A percentile compares a stretch with the other conserved stretches of the same genome.
These are phyloP conservation scores for Euphydryas editha DNA, from an alignment of 2,888 invertebrate genomes.

Conservation along the genomic window DNA sequence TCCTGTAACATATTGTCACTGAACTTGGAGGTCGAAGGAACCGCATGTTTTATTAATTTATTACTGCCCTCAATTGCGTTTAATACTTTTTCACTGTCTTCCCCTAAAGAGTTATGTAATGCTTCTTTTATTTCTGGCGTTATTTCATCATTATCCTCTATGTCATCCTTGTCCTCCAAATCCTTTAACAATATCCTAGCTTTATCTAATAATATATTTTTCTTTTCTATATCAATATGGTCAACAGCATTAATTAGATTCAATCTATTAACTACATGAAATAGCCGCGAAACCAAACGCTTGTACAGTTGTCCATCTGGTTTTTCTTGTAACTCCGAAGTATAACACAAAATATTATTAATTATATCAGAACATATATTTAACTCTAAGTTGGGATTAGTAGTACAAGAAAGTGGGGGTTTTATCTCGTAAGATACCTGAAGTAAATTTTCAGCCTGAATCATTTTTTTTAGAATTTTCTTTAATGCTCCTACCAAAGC, in stretches of 20 bases:
- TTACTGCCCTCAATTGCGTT: constrained; percentile 2
- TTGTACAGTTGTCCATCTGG: constrained; percentile 17
- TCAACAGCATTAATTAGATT: not conserved
- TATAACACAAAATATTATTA: constrained; percentile 10
- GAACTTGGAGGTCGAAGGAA: constrained; percentile 9
- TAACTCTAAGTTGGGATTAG: constrained; percentile 7
- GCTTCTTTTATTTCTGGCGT: constrained; percentile 22
- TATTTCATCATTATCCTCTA: constrained; percentile 18
- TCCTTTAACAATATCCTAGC: constrained; percentile 17
- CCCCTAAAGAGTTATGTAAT: constrained; percentile 17
- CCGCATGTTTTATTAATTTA: not conserved
- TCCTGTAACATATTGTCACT: not conserved
- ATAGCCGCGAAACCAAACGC: constrained; percentile 18
- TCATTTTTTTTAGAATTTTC: constrained; percentile 19
- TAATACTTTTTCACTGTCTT: constrained; percentile 17
- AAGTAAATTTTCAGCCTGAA: constrained; percentile 4
- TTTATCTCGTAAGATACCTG: constrained; percentile 17
- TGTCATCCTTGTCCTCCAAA: constrained; percentile 16
- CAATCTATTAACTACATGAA: constrained; percentile 19
- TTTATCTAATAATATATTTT: constrained; percentile 18
- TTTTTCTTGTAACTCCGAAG: constrained; percentile 18
- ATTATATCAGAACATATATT: constrained; percentile 14
- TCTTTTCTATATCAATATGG: constrained; percentile 10
- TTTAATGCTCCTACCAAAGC: constrained; percentile 17
- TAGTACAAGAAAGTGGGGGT: constrained; percentile 11